These are phyloP conservation scores for Orientallactaga bullata DNA, from an alignment of 2,113 vertebrate genomes.

Conservation along the genomic window DNA sequence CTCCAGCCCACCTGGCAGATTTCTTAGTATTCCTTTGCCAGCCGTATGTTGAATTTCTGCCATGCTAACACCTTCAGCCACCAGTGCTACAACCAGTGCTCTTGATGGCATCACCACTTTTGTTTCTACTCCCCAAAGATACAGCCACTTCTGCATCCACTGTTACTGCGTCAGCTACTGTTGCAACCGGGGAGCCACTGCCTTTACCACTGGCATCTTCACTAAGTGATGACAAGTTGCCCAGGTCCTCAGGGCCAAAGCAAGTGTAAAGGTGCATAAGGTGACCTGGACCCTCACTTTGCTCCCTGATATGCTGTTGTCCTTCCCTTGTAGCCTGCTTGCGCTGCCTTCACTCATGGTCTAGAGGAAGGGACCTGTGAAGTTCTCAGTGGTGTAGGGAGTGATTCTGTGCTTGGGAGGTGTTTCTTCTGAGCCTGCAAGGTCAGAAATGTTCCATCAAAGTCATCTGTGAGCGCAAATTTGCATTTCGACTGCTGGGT, in stretches of 20 bases:
- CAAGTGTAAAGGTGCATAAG: not conserved
- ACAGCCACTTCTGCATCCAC: not conserved
- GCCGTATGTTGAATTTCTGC: too few relatives aligned
- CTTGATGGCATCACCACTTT: not conserved
- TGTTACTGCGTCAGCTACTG: not conserved
- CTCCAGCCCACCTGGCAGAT: too few relatives aligned
- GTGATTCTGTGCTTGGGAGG: not conserved
- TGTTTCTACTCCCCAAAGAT: not conserved
- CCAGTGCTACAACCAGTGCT: not conserved
- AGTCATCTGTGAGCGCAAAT: not conserved
- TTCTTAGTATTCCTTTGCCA: too few relatives aligned
- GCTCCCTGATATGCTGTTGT: accelerated
- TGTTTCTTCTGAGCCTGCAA: not conserved
- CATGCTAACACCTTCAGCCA: too few relatives aligned
- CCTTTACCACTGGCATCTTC: not conserved
- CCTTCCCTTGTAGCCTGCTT: not conserved
- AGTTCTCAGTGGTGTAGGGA: not conserved
- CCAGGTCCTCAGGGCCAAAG: not conserved
- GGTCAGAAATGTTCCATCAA: not conserved
- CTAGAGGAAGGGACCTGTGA: not conserved
- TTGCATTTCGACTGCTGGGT: not conserved
- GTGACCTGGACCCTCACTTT: accelerated
- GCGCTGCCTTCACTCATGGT: not conserved
- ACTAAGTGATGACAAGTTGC: not conserved
- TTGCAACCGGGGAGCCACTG: not conserved